These are phyloP conservation scores for Forbesichthys papilliferus DNA, from an alignment of 2,113 vertebrate species.

Conservation along the genomic window DNA sequence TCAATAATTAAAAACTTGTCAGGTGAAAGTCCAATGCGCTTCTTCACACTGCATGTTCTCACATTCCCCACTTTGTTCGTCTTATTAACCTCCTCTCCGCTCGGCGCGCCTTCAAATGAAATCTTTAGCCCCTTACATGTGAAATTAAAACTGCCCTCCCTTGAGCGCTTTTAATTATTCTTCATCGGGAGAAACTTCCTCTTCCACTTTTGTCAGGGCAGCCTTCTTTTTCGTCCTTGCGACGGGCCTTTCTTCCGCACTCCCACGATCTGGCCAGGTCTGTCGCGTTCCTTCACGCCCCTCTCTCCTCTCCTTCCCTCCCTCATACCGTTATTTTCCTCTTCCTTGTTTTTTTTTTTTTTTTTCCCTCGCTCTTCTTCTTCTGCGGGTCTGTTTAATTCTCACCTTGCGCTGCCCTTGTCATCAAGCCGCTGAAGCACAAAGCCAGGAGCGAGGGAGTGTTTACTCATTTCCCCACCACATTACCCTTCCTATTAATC, in stretches of 20 bases:
- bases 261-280: slow-evolving; percentile 71
- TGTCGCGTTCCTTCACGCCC: slow-evolving; percentile 78
- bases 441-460: slow-evolving; percentile 99
- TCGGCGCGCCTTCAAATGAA: slow-evolving; percentile 82
- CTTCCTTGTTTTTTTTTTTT: slow-evolving; percentile 1
- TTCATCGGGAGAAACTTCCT: slow-evolving; percentile 78
- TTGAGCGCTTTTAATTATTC: slow-evolving; percentile 86
- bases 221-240: slow-evolving; percentile 60
- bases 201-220: slow-evolving; percentile 79
- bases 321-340: slow-evolving; percentile 25
- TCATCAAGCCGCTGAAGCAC: slow-evolving; percentile 99
- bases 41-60: slow-evolving; percentile 78
- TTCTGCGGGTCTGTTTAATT: slow-evolving; percentile 94
- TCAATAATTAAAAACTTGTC: slow-evolving; percentile 85
- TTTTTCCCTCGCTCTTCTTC: slow-evolving; percentile 66
- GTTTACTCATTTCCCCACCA: slow-evolving; percentile 99
- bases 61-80: slow-evolving; percentile 82
- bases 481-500: slow-evolving; percentile 99
- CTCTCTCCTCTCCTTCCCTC: slow-evolving; percentile 49
- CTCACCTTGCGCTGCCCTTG: slow-evolving; percentile 99
- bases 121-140: slow-evolving; percentile 85
- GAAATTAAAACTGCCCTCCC: slow-evolving; percentile 86
- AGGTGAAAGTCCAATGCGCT: slow-evolving; percentile 81
- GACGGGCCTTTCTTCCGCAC: slow-evolving; percentile 42
- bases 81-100: slow-evolving; percentile 83